phyloP scores from a whole-genome alignment of 1,140 invertebrate species.

The Agrilus planipennis region DNA sequence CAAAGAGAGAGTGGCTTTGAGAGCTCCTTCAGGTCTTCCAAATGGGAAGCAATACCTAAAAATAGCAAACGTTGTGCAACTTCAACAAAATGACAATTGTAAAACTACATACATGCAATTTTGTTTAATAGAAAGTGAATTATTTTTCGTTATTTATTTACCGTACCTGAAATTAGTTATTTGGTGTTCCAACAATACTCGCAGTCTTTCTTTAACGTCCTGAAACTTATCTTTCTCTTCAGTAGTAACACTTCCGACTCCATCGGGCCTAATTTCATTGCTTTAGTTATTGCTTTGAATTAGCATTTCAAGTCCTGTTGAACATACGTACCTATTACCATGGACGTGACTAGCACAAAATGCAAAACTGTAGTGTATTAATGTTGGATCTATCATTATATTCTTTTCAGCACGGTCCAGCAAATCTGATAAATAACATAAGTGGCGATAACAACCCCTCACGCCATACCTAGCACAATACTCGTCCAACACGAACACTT shows the following conservation, averaged over 20 bases:
- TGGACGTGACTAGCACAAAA: slow-evolving; percentile 98
- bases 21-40: slow-evolving; percentile 90
- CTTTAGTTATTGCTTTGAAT: slow-evolving; percentile 35
- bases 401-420: slow-evolving; percentile 91
- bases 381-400: slow-evolving; percentile 92
- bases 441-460: slow-evolving; percentile 88
- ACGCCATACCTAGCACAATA: slow-evolving; percentile 97
- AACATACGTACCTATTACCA: slow-evolving; percentile 70
- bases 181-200: slow-evolving; percentile 90
- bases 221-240: slow-evolving; percentile 98
- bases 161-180: slow-evolving; percentile 97
- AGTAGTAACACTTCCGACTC: slow-evolving; percentile 93
- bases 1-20: slow-evolving; percentile 92
- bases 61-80: slow-evolving; percentile 4
- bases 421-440: slow-evolving; percentile 92
- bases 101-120: not conserved
- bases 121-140: too few relatives aligned
- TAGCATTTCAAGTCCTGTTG: slow-evolving; percentile 11
- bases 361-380: slow-evolving; percentile 97
- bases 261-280: slow-evolving; percentile 72
- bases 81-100: not conserved
- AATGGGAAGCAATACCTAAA: slow-evolving; percentile 94
- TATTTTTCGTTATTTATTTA: too few relatives aligned
- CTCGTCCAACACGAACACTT: slow-evolving; percentile 96
- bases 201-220: slow-evolving; percentile 90